A percentile compares a stretch with the other conserved stretches of the same genome.
phyloP scores from a whole-genome alignment of 2,888 invertebrate genomes.

The Drosophila quinaria region DNA sequence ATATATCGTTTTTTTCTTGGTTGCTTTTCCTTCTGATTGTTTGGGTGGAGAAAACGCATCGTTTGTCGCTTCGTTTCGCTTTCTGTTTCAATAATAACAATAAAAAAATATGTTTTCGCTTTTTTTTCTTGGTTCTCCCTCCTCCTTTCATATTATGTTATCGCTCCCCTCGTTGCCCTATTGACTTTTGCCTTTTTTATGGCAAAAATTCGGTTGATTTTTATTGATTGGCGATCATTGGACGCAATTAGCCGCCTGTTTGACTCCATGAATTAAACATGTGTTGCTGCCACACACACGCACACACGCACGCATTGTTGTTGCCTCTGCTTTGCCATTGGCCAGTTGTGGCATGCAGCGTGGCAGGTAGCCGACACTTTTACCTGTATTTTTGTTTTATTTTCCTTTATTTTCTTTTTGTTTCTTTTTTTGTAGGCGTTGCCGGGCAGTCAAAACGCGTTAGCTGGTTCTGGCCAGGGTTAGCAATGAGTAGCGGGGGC shows the following conservation, averaged over 20 bases:
- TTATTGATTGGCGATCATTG: conserved; percentile 77
- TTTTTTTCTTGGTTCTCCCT: conserved; percentile 14
- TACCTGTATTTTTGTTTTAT: conserved; percentile 35
- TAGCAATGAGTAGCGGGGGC: conserved; percentile 33
- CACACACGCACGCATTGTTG: conserved; percentile 14
- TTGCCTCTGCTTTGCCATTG: conserved; percentile 47
- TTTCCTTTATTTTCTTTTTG: conserved; percentile 2
- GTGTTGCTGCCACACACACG: conserved; percentile 39
- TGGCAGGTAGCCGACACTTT: conserved; percentile 41
- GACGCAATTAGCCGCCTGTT: conserved; percentile 65
- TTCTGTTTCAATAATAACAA: conserved; percentile 63
- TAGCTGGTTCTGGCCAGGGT: conserved; percentile 26
- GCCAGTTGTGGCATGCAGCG: conserved; percentile 41
- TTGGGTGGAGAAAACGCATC: conserved; percentile 49
- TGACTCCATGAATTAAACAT: conserved; percentile 60
- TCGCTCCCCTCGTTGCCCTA: conserved; percentile 38
- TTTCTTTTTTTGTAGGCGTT: conserved; percentile 46
- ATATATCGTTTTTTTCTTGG: conserved; percentile 21
- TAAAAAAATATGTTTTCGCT: conserved; percentile 64
- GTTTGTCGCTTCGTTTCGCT: conserved; percentile 39
- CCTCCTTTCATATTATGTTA: not conserved
- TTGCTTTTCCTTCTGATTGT: conserved; percentile 75
- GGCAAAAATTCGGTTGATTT: conserved; percentile 46
- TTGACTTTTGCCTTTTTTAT: conserved; percentile 46
- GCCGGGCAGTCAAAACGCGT: conserved; percentile 33